Base-by-base conservation (phyloP, 2,797 vertebrate genomes). In the Dendrocincla tyrannina region DNA sequence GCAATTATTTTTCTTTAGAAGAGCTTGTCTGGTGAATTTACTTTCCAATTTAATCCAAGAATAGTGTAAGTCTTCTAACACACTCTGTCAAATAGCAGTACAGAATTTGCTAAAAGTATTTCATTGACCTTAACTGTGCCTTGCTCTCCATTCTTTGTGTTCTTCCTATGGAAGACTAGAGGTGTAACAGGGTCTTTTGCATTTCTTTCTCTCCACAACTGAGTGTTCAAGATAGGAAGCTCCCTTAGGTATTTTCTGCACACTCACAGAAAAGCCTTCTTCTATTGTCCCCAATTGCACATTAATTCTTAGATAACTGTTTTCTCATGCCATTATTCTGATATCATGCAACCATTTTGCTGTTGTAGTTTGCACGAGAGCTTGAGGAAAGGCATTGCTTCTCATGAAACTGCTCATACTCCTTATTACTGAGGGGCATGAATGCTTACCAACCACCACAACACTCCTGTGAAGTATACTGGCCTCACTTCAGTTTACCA, bases 1-100 rank as follows among this genome's bases (percentile, higher is more conserved):
- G 68, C 49, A 88, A 93, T 89, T 85, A 91, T 89, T 96, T 96
- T 91, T 85, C 78, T 94, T 83, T 75, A 83, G 53, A 87, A 77
- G 68, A 59, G 11, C 42, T 64, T 60, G 39, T 87, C 72, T 33
- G 9, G 19, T 78, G 42, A 53, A 91, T 89, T 94, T 89, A 62
- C 49, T 50, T 92, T 93, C 44, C 17, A 78, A 41, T 89, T 68
- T 91, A 77, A 89, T 53, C 33, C 13, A 13, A 68, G 47, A 69
- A 84, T 19, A 84, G 25, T 2, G 0, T 50, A 80, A 78, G 8
- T 66, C 62, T 84, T 72, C 50, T 44, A 64, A 62, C 19, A 53
- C 8, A 8, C 17, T 60, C 56, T 80, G 16, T 77, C 42, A 68
- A 93, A 80, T 6, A 89, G 3, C 53, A 58, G 37, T 32, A 23